Evolutionary conservation across 2,888 invertebrate species (phyloP).

Genomic region (Altica lythri): DNA sequence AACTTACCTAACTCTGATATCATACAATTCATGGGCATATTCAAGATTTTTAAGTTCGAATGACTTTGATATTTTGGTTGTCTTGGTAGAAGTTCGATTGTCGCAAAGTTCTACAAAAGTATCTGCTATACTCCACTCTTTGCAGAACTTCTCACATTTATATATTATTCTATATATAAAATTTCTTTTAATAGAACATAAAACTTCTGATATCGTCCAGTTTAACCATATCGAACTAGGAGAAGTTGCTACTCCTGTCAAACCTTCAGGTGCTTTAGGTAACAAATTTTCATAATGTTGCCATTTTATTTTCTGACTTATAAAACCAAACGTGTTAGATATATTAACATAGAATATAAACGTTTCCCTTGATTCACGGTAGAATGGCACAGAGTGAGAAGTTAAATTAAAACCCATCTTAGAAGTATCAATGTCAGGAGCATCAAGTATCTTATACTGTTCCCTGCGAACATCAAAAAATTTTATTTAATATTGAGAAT

Average conservation of each 20-base stretch:
- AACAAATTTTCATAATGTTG: conserved; percentile 44
- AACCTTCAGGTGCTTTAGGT: conserved; percentile 59
- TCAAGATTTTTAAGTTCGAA: conserved; percentile 59
- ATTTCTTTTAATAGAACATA: conserved; percentile 60
- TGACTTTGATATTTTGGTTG: too few species aligned
- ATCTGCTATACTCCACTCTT: conserved; percentile 58
- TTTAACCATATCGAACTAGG: conserved; percentile 57
- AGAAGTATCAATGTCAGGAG: too few species aligned
- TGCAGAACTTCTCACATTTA: conserved; percentile 59
- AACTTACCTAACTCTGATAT: conserved; percentile 68
- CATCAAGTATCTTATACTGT: too few species aligned
- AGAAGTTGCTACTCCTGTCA: conserved; percentile 57
- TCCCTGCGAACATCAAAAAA: too few species aligned
- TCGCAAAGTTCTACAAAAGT: too few species aligned
- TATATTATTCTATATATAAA: conserved; percentile 60
- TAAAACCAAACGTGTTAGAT: conserved; percentile 68
- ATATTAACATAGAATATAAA: conserved; percentile 67
- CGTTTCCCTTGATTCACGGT: conserved; percentile 59
- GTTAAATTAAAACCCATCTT: too few species aligned
- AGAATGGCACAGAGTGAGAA: too few species aligned
- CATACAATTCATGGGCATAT: conserved; percentile 72
- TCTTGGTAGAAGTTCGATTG: too few species aligned
- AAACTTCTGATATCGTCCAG: conserved; percentile 59
- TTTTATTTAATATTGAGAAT: too few species aligned
- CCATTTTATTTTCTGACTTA: conserved; percentile 13